phyloP scores from a whole-genome alignment of 2,888 invertebrate genomes.

The Chromoteleia sp. region DNA sequence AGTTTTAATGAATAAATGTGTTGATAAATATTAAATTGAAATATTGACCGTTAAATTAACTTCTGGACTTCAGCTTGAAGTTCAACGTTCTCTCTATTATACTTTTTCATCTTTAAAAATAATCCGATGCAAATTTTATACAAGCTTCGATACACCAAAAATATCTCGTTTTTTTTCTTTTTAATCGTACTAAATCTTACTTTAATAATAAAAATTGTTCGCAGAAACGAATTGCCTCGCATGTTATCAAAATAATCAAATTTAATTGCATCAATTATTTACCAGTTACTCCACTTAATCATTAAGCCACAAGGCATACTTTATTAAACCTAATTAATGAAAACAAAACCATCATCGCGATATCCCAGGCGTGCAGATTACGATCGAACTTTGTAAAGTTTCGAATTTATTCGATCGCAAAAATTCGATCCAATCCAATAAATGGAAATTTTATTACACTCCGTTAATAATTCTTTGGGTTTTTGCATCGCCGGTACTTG shows the following conservation, averaged over 20 bases:
- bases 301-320: constrained; percentile 15
- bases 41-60: background rate
- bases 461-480: too few species aligned
- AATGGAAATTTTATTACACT: too few species aligned
- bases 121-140: background rate
- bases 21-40: background rate
- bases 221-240: background rate
- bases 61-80: background rate
- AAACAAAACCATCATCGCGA: constrained; percentile 19
- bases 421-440: background rate
- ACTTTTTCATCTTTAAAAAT: background rate
- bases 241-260: background rate
- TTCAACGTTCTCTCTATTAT: too few species aligned
- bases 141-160: background rate
- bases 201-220: background rate
- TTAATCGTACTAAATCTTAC: background rate
- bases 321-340: constrained; percentile 17
- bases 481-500: too few species aligned
- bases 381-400: constrained; percentile 14
- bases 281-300: constrained; percentile 15
- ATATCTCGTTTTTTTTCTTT: background rate
- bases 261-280: constrained; percentile 9
- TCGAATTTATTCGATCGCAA: background rate
- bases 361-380: constrained; percentile 11
- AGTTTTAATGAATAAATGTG: constrained; percentile 15